These are phyloP conservation scores for Steinernema khuongi DNA, from an alignment of 1,140 invertebrate species.

Conservation along the genomic window DNA sequence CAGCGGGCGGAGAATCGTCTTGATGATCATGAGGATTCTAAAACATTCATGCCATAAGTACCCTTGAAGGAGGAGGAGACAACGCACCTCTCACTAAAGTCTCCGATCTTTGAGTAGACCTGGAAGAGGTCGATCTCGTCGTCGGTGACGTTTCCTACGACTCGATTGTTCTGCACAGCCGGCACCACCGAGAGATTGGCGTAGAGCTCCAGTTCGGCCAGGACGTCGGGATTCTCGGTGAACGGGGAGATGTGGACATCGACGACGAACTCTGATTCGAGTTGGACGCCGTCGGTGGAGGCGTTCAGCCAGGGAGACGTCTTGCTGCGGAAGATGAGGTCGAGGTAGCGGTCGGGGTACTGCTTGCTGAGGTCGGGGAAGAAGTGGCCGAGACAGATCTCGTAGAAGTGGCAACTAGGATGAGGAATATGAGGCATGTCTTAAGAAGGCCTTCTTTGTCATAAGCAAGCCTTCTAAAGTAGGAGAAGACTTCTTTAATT, in stretches of 20 bases:
- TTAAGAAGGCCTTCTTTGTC: not conserved
- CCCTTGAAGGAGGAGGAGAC: not conserved
- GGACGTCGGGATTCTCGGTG: conserved; percentile 15
- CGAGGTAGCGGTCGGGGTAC: conserved; percentile 29
- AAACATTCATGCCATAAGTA: not conserved
- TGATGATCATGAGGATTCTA: not conserved
- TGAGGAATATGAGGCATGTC: not conserved
- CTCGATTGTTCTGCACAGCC: not conserved
- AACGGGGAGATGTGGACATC: conserved; percentile 26
- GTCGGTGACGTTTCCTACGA: not conserved
- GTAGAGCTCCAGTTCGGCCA: not conserved
- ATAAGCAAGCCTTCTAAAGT: not conserved
- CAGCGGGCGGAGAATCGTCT: not conserved
- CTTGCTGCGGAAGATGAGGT: conserved; percentile 27
- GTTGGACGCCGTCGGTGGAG: conserved; percentile 13
- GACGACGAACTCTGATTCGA: conserved; percentile 23
- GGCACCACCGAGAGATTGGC: not conserved
- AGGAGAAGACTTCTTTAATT: too few relatives aligned
- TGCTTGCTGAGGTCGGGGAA: conserved; percentile 27
- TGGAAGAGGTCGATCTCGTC: not conserved
- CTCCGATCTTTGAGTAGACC: not conserved
- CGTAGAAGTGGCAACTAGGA: conserved; percentile 20
- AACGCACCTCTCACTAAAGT: not conserved
- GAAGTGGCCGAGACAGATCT: conserved; percentile 27
- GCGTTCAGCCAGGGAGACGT: conserved; percentile 11